Evolutionary conservation across 2,797 vertebrate genomes (phyloP).

Genomic region (Bovichtus variegatus): DNA sequence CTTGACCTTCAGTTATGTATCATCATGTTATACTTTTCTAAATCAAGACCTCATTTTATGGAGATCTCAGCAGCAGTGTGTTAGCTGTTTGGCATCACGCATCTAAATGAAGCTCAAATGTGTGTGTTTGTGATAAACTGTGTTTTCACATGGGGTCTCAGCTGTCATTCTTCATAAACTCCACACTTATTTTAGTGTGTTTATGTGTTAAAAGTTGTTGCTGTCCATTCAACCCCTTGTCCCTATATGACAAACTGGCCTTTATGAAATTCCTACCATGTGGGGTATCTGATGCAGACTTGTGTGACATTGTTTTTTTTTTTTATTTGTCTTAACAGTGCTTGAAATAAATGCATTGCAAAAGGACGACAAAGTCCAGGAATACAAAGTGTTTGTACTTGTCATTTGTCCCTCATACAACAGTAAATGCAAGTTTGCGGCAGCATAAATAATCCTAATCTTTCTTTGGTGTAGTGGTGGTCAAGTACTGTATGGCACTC

Average conservation of each 20-base stretch:
- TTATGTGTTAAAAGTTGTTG: constrained; percentile 43
- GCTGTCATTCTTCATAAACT: constrained; percentile 33
- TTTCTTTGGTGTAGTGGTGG: neutral
- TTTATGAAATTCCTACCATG: constrained; percentile 61
- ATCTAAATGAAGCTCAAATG: constrained; percentile 26
- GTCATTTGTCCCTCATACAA: constrained; percentile 32
- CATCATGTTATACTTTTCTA: constrained; percentile 5
- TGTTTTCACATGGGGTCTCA: constrained; percentile 20
- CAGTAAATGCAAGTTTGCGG: neutral
- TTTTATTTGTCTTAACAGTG: constrained; percentile 78
- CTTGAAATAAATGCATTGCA: constrained; percentile 81
- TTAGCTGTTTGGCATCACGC: neutral
- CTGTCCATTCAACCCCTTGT: constrained; percentile 10
- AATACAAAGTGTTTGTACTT: constrained; percentile 23
- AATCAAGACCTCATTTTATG: neutral
- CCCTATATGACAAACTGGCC: constrained; percentile 53
- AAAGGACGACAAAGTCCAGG: constrained; percentile 57
- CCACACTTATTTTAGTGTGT: constrained; percentile 29
- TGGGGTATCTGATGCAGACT: constrained; percentile 69
- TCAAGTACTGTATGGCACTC: neutral
- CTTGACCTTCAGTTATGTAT: constrained; percentile 14
- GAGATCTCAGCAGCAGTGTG: constrained; percentile 4
- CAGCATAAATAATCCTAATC: neutral
- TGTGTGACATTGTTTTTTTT: constrained; percentile 67
- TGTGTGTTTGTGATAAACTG: constrained; percentile 14